phyloP scores from a whole-genome alignment of 2,888 invertebrate genomes.

The Therioaphis trifolii region DNA sequence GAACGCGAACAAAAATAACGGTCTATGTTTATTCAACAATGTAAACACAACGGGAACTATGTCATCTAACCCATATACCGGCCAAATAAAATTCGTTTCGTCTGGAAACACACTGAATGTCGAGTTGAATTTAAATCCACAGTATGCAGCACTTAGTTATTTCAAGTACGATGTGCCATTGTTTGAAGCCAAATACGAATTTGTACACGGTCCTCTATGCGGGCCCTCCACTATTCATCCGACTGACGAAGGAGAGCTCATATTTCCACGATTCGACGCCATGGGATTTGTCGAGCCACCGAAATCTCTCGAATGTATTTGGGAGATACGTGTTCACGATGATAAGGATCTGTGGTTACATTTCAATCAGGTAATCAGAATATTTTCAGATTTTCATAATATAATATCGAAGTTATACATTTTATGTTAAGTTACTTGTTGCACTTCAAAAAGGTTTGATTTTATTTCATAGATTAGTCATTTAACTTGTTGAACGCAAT shows the following conservation, averaged over 20 bases:
- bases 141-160: constrained; percentile 86
- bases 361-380: constrained; percentile 78
- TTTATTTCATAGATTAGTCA: too few relatives aligned
- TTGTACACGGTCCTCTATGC: constrained; percentile 88
- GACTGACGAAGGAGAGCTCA: constrained; percentile 73
- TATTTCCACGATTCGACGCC: constrained; percentile 63
- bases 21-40: constrained; percentile 45
- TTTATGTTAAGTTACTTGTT: too few relatives aligned
- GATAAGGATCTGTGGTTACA: constrained; percentile 89
- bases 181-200: constrained; percentile 88
- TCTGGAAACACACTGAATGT: constrained; percentile 73
- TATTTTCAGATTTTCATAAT: too few relatives aligned
- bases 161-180: constrained; percentile 87
- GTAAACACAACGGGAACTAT: constrained; percentile 31
- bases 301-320: constrained; percentile 76
- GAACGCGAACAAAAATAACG: constrained; percentile 33
- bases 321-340: constrained; percentile 84
- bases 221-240: constrained; percentile 85
- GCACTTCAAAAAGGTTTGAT: too few relatives aligned
- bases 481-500: too few relatives aligned
- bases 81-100: constrained; percentile 45
- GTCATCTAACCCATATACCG: not conserved
- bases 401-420: too few relatives aligned
- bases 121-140: constrained; percentile 84
- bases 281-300: constrained; percentile 71